Percentiles rank a stretch among this genome's conserved stretches.
Evolutionary conservation across 2,797 vertebrate species (phyloP).

Genomic region (Menidia menidia): DNA sequence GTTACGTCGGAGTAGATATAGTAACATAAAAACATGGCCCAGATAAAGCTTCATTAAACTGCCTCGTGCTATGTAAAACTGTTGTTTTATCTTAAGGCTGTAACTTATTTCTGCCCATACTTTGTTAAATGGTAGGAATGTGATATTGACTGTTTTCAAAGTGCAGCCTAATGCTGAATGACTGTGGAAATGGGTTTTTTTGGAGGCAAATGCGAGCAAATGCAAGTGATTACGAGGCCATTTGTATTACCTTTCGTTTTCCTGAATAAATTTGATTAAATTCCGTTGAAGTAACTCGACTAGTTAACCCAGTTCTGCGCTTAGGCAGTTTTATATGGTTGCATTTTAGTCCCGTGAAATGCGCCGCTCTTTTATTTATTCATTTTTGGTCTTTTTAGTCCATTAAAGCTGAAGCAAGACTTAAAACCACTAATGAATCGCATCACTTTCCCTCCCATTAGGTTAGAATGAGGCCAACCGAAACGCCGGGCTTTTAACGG

Average conservation of each 20-base stretch:
- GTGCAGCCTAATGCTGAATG: slow-evolving; percentile 13
- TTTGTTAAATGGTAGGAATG: background rate
- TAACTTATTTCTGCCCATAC: background rate
- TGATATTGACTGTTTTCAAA: slow-evolving; percentile 19
- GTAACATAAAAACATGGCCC: slow-evolving; percentile 40
- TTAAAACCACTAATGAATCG: slow-evolving; percentile 43
- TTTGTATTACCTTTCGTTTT: background rate
- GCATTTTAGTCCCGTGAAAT: slow-evolving; percentile 22
- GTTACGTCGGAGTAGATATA: slow-evolving; percentile 34
- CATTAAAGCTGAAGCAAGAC: slow-evolving; percentile 24
- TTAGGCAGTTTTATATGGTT: slow-evolving; percentile 22
- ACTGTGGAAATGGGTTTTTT: slow-evolving; percentile 1
- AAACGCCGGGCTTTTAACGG: slow-evolving; percentile 45
- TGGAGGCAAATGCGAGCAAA: slow-evolving; percentile 14
- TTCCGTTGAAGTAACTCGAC: background rate
- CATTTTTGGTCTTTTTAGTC: slow-evolving; percentile 21
- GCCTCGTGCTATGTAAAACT: slow-evolving; percentile 24
- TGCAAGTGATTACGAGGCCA: background rate
- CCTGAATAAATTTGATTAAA: background rate
- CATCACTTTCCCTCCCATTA: slow-evolving; percentile 27
- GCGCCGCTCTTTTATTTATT: slow-evolving; percentile 1
- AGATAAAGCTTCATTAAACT: slow-evolving; percentile 44
- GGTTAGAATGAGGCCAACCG: slow-evolving; percentile 46
- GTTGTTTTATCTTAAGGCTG: slow-evolving; percentile 18
- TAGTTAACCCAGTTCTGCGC: background rate